Conservation (phyloP, 2,113 vertebrate species). For the Syngnathus typhle region DNA sequence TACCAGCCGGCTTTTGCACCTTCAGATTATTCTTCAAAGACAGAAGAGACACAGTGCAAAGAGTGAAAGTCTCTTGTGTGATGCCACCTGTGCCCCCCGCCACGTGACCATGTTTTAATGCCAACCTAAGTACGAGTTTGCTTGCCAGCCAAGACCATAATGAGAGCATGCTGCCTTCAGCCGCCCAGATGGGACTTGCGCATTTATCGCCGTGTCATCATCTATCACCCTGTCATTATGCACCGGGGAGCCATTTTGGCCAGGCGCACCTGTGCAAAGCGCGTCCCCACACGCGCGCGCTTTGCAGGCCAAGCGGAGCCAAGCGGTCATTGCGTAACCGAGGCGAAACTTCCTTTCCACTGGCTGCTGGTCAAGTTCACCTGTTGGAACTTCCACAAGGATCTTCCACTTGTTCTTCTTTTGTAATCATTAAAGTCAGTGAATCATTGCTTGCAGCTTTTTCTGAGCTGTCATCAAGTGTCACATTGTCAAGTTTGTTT, state of each 20-base stretch:
- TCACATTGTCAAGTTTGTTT: conserved; percentile 7
- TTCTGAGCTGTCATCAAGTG: neutral
- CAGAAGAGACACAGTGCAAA: neutral
- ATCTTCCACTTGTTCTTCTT: conserved; percentile 26
- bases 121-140: conserved; percentile 56
- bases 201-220: conserved; percentile 50
- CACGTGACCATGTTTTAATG: conserved; percentile 8
- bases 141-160: conserved; percentile 59
- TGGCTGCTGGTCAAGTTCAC: conserved; percentile 25
- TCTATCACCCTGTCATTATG: conserved; percentile 58
- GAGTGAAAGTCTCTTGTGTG: conserved; percentile 48
- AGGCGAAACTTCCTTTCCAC: conserved; percentile 35
- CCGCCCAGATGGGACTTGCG: conserved; percentile 46
- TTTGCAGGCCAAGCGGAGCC: neutral
- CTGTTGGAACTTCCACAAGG: conserved; percentile 17
- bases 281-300: neutral
- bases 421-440: conserved; percentile 5
- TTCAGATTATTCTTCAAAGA: too few species aligned
- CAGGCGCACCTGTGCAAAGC: conserved; percentile 52
- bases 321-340: conserved; percentile 21
- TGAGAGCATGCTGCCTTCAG: conserved; percentile 43
- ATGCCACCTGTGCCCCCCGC: conserved; percentile 46
- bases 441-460: conserved; percentile 19
- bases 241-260: conserved; percentile 45
- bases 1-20: conserved; percentile 3